These are phyloP conservation scores for Oreochromis mossambicus DNA, from an alignment of 2,797 vertebrate genomes.

Conservation along the genomic window DNA sequence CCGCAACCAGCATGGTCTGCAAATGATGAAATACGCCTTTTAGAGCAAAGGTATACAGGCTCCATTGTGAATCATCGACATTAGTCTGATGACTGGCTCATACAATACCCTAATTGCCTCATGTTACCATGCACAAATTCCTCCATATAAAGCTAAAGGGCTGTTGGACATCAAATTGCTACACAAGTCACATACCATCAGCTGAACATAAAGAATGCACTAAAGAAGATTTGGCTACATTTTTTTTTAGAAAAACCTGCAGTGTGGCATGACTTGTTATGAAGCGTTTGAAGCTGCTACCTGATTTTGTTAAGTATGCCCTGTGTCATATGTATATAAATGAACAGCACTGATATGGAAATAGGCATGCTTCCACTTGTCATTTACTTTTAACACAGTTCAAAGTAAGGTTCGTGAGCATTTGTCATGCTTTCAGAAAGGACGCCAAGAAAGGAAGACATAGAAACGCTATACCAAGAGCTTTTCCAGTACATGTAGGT, in stretches of 20 bases:
- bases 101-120: slow-evolving; percentile 58
- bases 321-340: slow-evolving; percentile 34
- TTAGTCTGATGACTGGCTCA: slow-evolving; percentile 52
- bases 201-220: not conserved
- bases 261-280: not conserved
- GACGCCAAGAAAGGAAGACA: slow-evolving; percentile 15
- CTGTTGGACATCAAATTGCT: slow-evolving; percentile 1
- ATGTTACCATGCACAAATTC: slow-evolving; percentile 23
- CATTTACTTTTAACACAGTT: slow-evolving; percentile 33
- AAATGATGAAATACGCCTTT: slow-evolving; percentile 56
- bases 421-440: slow-evolving; percentile 35
- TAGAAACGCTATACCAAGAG: slow-evolving; percentile 39
- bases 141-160: slow-evolving; percentile 32
- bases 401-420: slow-evolving; percentile 29
- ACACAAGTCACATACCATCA: slow-evolving; percentile 30
- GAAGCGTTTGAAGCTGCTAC: slow-evolving; percentile 6
- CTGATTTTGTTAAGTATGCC: not conserved
- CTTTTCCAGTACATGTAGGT: slow-evolving; percentile 65
- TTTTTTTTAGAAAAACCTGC: not conserved
- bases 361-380: not conserved
- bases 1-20: slow-evolving; percentile 32
- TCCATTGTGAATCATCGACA: slow-evolving; percentile 52
- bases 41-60: slow-evolving; percentile 48
- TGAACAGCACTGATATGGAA: slow-evolving; percentile 38
- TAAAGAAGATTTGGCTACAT: not conserved